Evolutionary conservation across 2,888 invertebrate genomes (phyloP).

Genomic region (Hermaeophaga mercurialis): DNA sequence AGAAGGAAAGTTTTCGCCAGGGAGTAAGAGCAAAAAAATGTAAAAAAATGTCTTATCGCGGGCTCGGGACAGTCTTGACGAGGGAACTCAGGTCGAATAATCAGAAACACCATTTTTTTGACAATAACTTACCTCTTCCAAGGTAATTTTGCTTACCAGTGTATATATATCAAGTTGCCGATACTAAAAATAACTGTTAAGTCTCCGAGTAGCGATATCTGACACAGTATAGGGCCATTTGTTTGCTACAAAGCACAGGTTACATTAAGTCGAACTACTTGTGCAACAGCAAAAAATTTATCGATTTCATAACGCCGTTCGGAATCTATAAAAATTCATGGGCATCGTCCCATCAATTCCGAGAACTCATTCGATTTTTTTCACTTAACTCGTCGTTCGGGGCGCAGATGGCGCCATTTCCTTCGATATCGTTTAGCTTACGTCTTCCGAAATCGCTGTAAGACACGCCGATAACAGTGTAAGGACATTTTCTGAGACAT

Average conservation of each 20-base stretch:
- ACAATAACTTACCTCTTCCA: too few relatives aligned
- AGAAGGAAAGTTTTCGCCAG: too few relatives aligned
- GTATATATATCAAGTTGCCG: too few relatives aligned
- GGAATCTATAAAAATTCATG: constrained; percentile 27
- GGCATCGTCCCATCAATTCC: constrained; percentile 19
- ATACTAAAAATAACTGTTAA: too few relatives aligned
- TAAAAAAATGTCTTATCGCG: too few relatives aligned
- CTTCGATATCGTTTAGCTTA: constrained; percentile 29
- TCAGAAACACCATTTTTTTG: too few relatives aligned
- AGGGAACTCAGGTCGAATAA: too few relatives aligned
- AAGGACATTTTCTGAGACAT: constrained; percentile 33
- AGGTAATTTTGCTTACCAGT: too few relatives aligned
- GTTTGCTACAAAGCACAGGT: neutral
- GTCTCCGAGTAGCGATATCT: neutral
- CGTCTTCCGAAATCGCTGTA: constrained; percentile 24
- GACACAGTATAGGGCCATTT: neutral
- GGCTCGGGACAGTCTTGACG: too few relatives aligned
- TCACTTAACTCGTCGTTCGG: constrained; percentile 17
- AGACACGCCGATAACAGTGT: constrained; percentile 30
- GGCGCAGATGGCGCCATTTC: constrained; percentile 27
- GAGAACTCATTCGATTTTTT: constrained; percentile 23
- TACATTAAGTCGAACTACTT: constrained; percentile 5
- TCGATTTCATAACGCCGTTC: constrained; percentile 19
- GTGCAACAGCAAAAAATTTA: constrained; percentile 25
- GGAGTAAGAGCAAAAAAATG: too few relatives aligned